These are phyloP conservation scores for Cherax quadricarinatus DNA, from an alignment of 1,140 invertebrate species.

Conservation along the genomic window DNA sequence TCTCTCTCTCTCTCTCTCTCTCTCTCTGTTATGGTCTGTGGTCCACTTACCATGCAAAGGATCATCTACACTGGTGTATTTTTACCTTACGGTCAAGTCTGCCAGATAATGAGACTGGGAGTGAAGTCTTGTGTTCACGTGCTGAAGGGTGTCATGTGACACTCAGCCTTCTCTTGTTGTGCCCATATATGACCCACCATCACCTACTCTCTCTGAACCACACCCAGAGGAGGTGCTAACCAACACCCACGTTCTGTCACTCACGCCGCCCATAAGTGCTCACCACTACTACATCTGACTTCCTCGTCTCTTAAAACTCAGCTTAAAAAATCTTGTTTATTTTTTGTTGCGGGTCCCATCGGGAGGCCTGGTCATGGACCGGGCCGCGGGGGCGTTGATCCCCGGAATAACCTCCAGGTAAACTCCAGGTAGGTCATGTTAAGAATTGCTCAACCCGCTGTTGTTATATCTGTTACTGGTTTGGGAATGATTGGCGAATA, in stretches of 20 bases:
- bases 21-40: not conserved
- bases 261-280: too few species aligned
- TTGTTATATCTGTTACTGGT: too few species aligned
- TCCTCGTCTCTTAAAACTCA: too few species aligned
- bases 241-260: not conserved
- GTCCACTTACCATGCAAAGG: constrained; percentile 15
- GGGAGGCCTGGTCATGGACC: too few species aligned
- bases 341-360: too few species aligned
- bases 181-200: not conserved
- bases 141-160: constrained; percentile 10
- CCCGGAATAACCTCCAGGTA: too few species aligned
- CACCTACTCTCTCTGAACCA: not conserved
- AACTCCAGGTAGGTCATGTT: too few species aligned
- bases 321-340: too few species aligned
- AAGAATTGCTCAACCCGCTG: too few species aligned
- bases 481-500: too few species aligned
- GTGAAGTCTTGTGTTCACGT: not conserved
- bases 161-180: constrained; percentile 1
- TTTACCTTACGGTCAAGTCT: not conserved
- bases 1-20: not conserved
- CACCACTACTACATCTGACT: too few species aligned
- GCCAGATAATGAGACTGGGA: constrained; percentile 34
- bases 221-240: not conserved
- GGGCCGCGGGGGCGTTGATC: too few species aligned
- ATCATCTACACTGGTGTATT: constrained; percentile 9